A percentile compares a stretch with the other conserved stretches of the same genome.
These are phyloP conservation scores for Acyrthosiphon pisum DNA, from an alignment of 1,140 invertebrate genomes.

Conservation along the genomic window DNA sequence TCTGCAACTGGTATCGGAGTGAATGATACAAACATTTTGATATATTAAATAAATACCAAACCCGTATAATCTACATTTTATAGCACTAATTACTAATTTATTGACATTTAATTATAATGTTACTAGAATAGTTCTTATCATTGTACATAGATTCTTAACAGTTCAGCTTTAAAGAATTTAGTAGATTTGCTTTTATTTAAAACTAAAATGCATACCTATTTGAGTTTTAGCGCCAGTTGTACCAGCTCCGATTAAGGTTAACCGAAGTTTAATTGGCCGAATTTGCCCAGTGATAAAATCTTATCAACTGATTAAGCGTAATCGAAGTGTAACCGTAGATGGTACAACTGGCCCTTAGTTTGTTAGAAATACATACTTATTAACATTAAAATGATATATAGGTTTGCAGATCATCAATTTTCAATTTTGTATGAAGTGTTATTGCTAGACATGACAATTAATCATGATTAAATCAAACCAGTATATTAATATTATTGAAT, in stretches of 20 bases:
- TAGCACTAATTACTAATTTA: background rate
- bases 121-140: background rate
- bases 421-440: background rate
- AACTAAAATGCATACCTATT: background rate
- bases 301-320: too few species aligned
- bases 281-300: too few species aligned
- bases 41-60: background rate
- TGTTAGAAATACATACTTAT: too few species aligned
- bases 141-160: background rate
- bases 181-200: background rate
- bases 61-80: background rate
- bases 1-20: conserved; percentile 48
- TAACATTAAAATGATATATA: too few species aligned
- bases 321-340: too few species aligned
- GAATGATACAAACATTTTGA: conserved; percentile 36
- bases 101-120: background rate
- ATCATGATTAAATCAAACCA: background rate
- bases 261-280: too few species aligned
- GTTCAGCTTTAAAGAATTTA: background rate
- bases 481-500: background rate
- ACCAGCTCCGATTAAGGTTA: too few species aligned
- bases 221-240: too few species aligned
- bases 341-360: too few species aligned
- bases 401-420: too few species aligned
- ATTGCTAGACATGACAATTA: background rate